These are phyloP conservation scores for Ancistrus triradiatus DNA, from an alignment of 2,113 vertebrate genomes.

Conservation along the genomic window DNA sequence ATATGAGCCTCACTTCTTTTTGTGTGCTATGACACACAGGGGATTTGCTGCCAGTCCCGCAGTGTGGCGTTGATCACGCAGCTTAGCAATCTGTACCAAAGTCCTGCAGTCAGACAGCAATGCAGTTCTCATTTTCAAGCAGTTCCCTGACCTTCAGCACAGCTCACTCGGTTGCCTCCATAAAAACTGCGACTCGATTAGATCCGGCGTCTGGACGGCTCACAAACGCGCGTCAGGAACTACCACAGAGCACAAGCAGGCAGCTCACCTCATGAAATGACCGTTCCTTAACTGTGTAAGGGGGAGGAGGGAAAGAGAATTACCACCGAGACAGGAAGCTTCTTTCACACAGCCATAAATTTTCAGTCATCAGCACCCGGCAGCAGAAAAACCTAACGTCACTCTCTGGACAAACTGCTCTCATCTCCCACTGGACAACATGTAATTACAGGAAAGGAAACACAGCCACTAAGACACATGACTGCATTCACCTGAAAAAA, in stretches of 20 bases:
- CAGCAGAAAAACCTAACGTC: conserved; percentile 1
- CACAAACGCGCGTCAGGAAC: neutral
- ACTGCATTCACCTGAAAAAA: too few relatives aligned
- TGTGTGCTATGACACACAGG: neutral
- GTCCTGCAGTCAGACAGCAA: conserved; percentile 30
- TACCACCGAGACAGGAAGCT: conserved; percentile 15
- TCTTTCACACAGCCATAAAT: conserved; percentile 3
- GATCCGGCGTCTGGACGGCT: neutral
- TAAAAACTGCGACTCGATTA: too few relatives aligned
- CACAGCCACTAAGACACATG: too few relatives aligned
- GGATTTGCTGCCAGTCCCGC: conserved; percentile 3
- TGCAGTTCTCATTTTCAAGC: conserved; percentile 8
- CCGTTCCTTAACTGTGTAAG: conserved; percentile 1
- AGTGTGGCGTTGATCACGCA: neutral
- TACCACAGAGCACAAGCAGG: neutral
- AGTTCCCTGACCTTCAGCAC: conserved; percentile 42
- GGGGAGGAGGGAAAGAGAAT: neutral
- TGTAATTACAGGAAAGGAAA: conserved; percentile 14
- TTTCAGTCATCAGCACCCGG: neutral
- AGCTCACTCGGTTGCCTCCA: neutral
- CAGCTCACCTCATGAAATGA: conserved; percentile 3
- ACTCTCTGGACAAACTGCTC: too few relatives aligned
- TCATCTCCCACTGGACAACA: conserved; percentile 1
- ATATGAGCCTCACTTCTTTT: neutral
- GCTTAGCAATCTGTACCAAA: neutral